phyloP scores from a whole-genome alignment of 2,888 invertebrate genomes.

The Euzetes globulus region DNA sequence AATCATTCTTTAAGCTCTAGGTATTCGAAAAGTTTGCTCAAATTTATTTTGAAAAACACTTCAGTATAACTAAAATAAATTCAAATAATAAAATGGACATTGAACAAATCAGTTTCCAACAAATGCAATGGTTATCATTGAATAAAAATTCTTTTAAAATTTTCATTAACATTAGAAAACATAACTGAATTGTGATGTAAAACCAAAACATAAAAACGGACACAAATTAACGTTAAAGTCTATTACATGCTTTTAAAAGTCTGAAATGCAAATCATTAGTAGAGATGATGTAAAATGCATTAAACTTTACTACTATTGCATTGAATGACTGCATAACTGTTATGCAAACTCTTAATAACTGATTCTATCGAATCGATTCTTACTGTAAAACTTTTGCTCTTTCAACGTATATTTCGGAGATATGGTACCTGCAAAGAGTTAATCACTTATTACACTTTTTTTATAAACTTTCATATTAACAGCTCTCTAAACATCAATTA shows the following conservation, averaged over 20 bases:
- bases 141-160: too few relatives aligned
- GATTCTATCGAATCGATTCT: slow-evolving; percentile 47
- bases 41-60: too few relatives aligned
- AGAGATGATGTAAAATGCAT: slow-evolving; percentile 18
- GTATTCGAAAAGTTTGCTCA: too few relatives aligned
- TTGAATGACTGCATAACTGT: background rate
- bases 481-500: too few relatives aligned
- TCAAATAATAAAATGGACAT: too few relatives aligned
- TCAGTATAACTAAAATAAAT: too few relatives aligned
- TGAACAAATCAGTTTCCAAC: too few relatives aligned
- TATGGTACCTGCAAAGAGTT: slow-evolving; percentile 52
- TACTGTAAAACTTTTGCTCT: slow-evolving; percentile 78
- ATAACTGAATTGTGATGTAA: background rate
- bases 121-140: too few relatives aligned
- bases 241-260: slow-evolving; percentile 11
- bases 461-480: too few relatives aligned
- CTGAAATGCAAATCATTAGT: slow-evolving; percentile 22
- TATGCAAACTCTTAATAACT: background rate
- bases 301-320: background rate
- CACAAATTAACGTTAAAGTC: background rate
- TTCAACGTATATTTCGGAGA: slow-evolving; percentile 73
- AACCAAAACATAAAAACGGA: background rate
- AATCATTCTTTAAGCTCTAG: too few relatives aligned
- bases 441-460: too few relatives aligned
- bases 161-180: too few relatives aligned